A percentile compares a stretch with the other conserved stretches of the same genome.
Evolutionary conservation across 1,140 invertebrate species (phyloP).

Genomic region (Babylonia areolata): DNA sequence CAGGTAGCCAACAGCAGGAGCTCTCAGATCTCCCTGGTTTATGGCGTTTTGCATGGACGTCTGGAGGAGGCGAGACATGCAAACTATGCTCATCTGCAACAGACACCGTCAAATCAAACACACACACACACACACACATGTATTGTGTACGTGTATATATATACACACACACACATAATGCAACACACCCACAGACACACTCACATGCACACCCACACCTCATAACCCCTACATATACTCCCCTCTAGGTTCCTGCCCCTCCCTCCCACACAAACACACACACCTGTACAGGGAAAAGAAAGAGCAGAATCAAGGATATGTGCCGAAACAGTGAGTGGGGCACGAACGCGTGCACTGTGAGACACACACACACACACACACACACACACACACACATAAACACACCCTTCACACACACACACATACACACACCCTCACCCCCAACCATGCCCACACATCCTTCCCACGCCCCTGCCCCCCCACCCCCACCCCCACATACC

Average conservation of each 20-base stretch:
- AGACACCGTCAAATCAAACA: no score
- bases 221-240: no score
- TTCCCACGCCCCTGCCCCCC: no score
- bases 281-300: no score
- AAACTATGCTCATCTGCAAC: not conserved
- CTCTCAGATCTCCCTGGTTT: not conserved
- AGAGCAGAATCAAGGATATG: no score
- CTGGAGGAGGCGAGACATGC: conserved; percentile 18
- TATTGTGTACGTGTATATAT: no score
- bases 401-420: not conserved
- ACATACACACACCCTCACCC: not conserved
- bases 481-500: conserved; percentile 22
- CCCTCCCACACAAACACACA: no score
- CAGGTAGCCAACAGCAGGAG: conserved; percentile 15
- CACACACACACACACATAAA: not conserved
- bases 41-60: conserved; percentile 32
- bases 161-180: not conserved
- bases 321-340: no score
- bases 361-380: conserved; percentile 3
- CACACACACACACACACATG: not conserved
- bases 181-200: no score
- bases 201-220: no score
- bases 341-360: not conserved
- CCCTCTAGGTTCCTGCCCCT: no score
- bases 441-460: not conserved